Evolutionary conservation across 2,797 vertebrate genomes (phyloP).

Genomic region (Enteromius viviparus): DNA sequence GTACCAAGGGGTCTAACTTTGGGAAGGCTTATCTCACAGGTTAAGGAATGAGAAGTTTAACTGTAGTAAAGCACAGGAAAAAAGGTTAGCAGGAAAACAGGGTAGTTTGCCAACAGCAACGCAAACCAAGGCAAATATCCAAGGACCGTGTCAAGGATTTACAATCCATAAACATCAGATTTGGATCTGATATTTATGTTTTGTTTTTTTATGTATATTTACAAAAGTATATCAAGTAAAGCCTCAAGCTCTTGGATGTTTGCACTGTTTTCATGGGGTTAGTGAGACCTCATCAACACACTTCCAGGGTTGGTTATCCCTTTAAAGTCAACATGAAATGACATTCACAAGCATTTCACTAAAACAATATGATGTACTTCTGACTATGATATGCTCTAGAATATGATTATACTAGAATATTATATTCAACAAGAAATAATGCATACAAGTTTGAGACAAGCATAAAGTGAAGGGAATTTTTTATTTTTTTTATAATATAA

Average conservation of each 20-base stretch:
- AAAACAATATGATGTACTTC: not conserved
- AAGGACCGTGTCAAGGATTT: constrained; percentile 31
- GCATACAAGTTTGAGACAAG: not conserved
- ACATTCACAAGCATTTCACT: not conserved
- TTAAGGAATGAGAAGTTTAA: not conserved
- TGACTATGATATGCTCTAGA: not conserved
- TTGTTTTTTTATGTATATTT: not conserved
- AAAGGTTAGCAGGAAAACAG: constrained; percentile 12
- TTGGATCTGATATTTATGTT: not conserved
- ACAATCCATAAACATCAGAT: not conserved
- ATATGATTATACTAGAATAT: not conserved
- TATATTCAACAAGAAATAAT: not conserved
- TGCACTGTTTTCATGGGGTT: constrained; percentile 41
- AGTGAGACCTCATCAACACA: constrained; percentile 32
- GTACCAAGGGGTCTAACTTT: not conserved
- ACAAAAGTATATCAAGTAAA: not conserved
- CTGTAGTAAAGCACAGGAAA: not conserved
- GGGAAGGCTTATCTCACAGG: not conserved
- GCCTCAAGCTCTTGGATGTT: constrained; percentile 50
- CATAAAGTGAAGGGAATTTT: too few relatives aligned
- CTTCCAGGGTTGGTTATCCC: constrained; percentile 7
- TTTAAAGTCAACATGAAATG: constrained; percentile 45
- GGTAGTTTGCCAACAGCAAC: constrained; percentile 28
- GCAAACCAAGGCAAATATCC: constrained; percentile 57
- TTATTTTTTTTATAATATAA: too few relatives aligned